These are phyloP conservation scores for Aricia artaxerxes DNA, from an alignment of 2,888 invertebrate genomes.

Conservation along the genomic window DNA sequence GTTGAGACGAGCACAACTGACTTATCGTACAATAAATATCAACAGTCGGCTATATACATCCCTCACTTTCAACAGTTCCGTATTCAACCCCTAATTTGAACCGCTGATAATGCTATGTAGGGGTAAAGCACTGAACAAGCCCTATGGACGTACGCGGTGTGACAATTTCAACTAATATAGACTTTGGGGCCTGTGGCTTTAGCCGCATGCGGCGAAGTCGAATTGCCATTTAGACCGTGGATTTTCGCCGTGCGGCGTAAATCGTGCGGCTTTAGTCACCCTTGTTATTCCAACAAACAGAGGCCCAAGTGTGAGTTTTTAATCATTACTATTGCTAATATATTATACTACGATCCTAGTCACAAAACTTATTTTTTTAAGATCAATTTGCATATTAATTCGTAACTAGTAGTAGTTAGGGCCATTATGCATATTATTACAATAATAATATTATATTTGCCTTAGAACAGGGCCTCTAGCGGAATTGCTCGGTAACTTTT, in stretches of 20 bases:
- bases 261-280: slow-evolving; percentile 16
- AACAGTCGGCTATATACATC: slow-evolving; percentile 31
- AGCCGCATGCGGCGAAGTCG: too few relatives aligned
- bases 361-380: background rate
- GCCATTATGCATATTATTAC: too few relatives aligned
- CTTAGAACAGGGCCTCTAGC: background rate
- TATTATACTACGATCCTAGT: background rate
- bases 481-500: background rate
- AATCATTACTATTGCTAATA: background rate
- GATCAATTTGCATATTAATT: too few relatives aligned
- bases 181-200: too few relatives aligned
- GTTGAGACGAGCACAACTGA: slow-evolving; percentile 62
- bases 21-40: slow-evolving; percentile 61
- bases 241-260: background rate
- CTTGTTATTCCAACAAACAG: background rate
- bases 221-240: too few relatives aligned
- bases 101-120: background rate
- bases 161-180: background rate
- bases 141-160: background rate
- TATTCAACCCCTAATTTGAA: background rate
- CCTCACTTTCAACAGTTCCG: background rate
- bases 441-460: too few relatives aligned
- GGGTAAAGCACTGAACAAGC: background rate
- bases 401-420: too few relatives aligned
- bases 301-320: background rate